phyloP scores from a whole-genome alignment of 30 jellyfish, hydroid and myxozoan species.

The Aurelia sp. region DNA sequence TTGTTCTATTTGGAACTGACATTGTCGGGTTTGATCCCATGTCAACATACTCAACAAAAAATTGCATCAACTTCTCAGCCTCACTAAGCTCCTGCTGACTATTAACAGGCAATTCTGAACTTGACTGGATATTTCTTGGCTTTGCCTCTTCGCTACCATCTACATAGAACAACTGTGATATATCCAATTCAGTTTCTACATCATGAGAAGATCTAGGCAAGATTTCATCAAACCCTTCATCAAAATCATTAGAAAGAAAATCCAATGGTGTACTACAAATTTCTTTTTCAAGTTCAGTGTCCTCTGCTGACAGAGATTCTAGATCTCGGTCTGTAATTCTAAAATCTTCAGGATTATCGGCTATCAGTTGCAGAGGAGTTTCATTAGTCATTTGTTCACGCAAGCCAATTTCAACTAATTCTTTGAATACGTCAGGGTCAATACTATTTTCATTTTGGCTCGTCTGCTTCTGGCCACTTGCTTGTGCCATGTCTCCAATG shows the following conservation, averaged over 20 bases:
- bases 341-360: neutral
- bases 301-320: neutral
- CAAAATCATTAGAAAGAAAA: neutral
- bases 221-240: neutral
- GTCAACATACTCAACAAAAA: too few relatives aligned
- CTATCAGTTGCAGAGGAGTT: too few relatives aligned
- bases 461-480: neutral
- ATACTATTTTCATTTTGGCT: neutral
- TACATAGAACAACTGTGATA: too few relatives aligned
- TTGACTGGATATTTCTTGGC: too few relatives aligned
- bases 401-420: too few relatives aligned
- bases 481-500: neutral
- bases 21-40: neutral
- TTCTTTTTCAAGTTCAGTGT: neutral
- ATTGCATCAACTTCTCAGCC: too few relatives aligned
- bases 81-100: too few relatives aligned
- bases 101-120: too few relatives aligned
- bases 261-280: neutral
- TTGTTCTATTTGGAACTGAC: conserved; percentile 3
- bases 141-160: too few relatives aligned
- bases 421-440: neutral
- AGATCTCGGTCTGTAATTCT: neutral
- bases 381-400: too few relatives aligned
- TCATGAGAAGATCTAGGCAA: too few relatives aligned
- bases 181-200: too few relatives aligned